Base-by-base conservation (phyloP, 2,113 vertebrate species). In the Electrona antarctica region DNA sequence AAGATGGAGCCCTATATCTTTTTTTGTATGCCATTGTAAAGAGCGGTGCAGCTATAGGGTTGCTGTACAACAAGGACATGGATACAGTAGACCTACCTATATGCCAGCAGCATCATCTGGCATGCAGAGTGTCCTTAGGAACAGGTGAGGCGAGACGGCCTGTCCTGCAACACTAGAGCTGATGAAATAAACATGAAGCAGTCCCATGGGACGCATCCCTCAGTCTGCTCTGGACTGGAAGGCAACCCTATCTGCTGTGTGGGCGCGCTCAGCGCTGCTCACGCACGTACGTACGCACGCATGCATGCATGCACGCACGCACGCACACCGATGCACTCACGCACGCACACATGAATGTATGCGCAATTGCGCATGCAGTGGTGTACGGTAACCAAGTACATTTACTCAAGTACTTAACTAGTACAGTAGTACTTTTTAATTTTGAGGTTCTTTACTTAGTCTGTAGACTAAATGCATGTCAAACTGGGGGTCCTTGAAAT, bases 101-200 rank as follows among this genome's bases (percentile, higher is more conserved):
- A 67, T 79, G 64, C 66, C 68, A 55, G 11, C 21, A 21, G 21
- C 21, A 21, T 21, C 21, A 21, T 21, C 21, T 21, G 21, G 10
- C 21, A 50, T 41, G 33, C 67, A 28, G 21, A 21, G 50, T 46
- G 73, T 74, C 71, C 60, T 56, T 11, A 71, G 60, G 75, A 64
- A 33, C 10, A 6, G 62, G 59, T 52, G 72, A 76, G 80, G 65
- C 74, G 77, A 86, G 73, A 75, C 76, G 33, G 33, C 33, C 3
- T 71, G 74, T 71, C 72, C 55, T 83, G 75, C 80, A 80, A 78
- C 73, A 71, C 63, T 71, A 79, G 69, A 82, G 48, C 70, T 82
- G 64, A 83, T 92, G 28, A 87, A 90, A 89, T 90, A 89, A 89
- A 87, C 85, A 91, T 89, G 79, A 88, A 80, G 78, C 76, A 68